phyloP scores from a whole-genome alignment of 1,140 invertebrate genomes.

The Limonius californicus region DNA sequence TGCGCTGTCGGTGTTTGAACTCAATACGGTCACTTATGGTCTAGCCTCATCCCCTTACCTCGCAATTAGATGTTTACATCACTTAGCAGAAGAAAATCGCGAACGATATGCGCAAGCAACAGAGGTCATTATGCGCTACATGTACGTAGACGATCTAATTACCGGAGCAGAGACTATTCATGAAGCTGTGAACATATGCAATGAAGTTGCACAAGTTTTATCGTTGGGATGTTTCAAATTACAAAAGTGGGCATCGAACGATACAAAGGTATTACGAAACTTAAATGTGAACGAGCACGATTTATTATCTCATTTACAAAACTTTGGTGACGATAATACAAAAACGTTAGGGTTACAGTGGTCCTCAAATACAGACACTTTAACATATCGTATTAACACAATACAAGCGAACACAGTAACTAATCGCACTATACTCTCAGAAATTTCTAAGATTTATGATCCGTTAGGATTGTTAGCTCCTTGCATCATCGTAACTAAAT shows the following conservation, averaged over 20 bases:
- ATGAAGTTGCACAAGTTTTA: no score
- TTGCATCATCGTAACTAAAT: conserved; percentile 5
- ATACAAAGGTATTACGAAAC: neutral
- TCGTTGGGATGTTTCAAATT: no score
- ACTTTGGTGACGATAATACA: neutral
- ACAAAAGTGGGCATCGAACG: no score
- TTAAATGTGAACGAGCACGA: neutral
- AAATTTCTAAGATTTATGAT: conserved; percentile 15
- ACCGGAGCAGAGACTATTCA: conserved; percentile 30
- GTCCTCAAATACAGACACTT: no score
- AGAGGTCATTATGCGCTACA: no score
- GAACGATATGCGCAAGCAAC: no score
- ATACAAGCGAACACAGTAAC: no score
- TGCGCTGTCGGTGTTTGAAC: no score
- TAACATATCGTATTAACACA: no score
- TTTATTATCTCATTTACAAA: neutral
- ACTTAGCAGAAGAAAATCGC: conserved; percentile 34
- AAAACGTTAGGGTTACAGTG: no score
- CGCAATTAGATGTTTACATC: conserved; percentile 31
- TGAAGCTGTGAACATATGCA: neutral
- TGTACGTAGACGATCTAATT: conserved; percentile 48
- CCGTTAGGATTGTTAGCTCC: conserved; percentile 17
- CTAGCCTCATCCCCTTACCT: conserved; percentile 34
- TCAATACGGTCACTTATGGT: conserved; percentile 40
- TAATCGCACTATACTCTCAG: conserved; percentile 10